phyloP scores from a whole-genome alignment of 1,140 invertebrate species.

The Radopholus similis region DNA sequence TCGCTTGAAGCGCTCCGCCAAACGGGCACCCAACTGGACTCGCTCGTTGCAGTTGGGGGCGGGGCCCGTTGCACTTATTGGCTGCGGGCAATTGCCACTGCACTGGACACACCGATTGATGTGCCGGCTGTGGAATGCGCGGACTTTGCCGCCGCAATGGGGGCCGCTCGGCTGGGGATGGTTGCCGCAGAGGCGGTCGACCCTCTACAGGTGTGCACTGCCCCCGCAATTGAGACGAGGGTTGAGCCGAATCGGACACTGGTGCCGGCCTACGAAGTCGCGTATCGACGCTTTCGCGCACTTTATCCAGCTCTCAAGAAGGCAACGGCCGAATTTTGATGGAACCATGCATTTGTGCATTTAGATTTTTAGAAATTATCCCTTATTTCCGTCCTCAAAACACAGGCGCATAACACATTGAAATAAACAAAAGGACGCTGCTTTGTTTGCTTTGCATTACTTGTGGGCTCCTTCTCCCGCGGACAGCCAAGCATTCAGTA shows the following conservation, averaged over 20 bases:
- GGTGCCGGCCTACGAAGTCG: neutral
- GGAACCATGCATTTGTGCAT: no score
- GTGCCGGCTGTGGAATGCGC: neutral
- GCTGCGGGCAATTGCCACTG: neutral
- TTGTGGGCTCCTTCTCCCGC: no score
- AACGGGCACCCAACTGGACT: neutral
- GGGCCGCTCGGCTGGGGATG: neutral
- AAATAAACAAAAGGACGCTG: no score
- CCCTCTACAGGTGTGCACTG: neutral
- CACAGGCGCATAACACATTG: no score
- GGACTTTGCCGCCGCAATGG: neutral
- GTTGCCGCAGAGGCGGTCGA: neutral
- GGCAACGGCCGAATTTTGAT: no score
- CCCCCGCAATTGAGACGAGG: neutral
- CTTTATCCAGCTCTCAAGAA: conserved; percentile 4
- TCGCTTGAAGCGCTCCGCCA: conserved; percentile 9
- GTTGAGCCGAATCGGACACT: neutral
- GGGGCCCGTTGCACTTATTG: conserved; percentile 14
- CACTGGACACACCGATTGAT: neutral
- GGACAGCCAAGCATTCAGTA: no score
- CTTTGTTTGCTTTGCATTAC: no score
- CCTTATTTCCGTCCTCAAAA: no score
- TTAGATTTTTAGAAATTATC: no score
- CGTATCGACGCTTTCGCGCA: neutral
- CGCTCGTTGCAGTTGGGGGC: conserved; percentile 17